phyloP scores from a whole-genome alignment of 2,888 invertebrate species.

The Ichneumon xanthorius region DNA sequence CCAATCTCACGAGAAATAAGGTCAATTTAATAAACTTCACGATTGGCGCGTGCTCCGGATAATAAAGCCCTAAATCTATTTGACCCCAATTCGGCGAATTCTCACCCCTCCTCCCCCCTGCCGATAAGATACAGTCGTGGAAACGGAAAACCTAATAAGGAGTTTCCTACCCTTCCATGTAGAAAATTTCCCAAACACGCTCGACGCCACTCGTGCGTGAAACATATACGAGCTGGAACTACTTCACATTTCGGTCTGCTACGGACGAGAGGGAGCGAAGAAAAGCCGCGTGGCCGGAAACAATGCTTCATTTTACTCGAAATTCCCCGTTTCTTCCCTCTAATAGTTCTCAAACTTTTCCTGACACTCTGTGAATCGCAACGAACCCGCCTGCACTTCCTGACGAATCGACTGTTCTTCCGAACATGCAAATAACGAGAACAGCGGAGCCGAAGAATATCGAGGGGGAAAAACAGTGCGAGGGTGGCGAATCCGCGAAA shows the following conservation, averaged over 20 bases:
- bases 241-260: not conserved
- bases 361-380: not conserved
- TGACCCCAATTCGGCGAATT: constrained; percentile 14
- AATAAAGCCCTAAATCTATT: constrained; percentile 23
- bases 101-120: not conserved
- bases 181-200: not conserved
- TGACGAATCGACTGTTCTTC: constrained; percentile 6
- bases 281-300: not conserved
- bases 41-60: constrained; percentile 6
- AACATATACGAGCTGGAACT: not conserved
- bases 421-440: constrained; percentile 10
- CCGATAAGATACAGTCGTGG: not conserved
- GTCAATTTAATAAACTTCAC: not conserved
- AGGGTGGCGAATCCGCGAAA: not conserved
- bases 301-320: constrained; percentile 10
- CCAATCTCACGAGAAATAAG: constrained; percentile 14
- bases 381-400: not conserved
- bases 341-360: not conserved
- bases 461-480: not conserved
- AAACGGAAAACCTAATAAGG: not conserved
- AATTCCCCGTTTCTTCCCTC: not conserved
- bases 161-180: not conserved
- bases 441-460: not conserved
- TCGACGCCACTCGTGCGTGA: not conserved
- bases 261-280: not conserved